These are phyloP conservation scores for Polia nebulosa DNA, from an alignment of 2,888 invertebrate species.

Conservation along the genomic window DNA sequence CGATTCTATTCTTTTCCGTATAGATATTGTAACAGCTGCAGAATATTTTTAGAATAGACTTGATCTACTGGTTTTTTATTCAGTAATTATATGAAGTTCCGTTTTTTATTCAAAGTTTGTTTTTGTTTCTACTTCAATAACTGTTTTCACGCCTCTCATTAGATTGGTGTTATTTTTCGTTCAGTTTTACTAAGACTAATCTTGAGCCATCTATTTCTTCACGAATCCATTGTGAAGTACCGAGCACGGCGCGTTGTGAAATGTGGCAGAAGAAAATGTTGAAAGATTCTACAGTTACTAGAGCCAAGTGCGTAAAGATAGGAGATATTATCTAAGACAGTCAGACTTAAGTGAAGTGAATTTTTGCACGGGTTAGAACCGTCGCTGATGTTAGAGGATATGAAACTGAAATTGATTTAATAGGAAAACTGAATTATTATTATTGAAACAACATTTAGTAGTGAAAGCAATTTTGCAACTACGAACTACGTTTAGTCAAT, in stretches of 20 bases:
- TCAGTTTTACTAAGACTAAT: constrained; percentile 42
- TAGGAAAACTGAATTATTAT: background rate
- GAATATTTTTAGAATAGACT: constrained; percentile 10
- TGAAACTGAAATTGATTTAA: constrained; percentile 13
- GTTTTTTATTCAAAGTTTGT: constrained; percentile 5
- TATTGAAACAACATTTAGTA: background rate
- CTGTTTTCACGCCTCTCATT: background rate
- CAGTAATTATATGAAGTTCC: background rate
- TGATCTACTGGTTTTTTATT: constrained; percentile 20
- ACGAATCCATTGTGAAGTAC: constrained; percentile 59
- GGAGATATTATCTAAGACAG: constrained; percentile 48
- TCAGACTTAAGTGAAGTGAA: constrained; percentile 28
- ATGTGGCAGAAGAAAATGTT: constrained; percentile 60
- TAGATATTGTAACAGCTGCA: constrained; percentile 20
- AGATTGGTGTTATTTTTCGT: constrained; percentile 14
- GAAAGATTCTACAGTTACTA: constrained; percentile 57
- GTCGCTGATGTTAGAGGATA: constrained; percentile 8
- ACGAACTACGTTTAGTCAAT: background rate
- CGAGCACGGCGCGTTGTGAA: constrained; percentile 52
- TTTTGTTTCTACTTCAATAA: background rate
- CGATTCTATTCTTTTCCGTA: constrained; percentile 4
- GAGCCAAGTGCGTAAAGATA: constrained; percentile 56
- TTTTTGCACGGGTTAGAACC: constrained; percentile 21
- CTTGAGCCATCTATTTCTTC: constrained; percentile 58
- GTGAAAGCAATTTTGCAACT: constrained; percentile 9